Base-by-base conservation (phyloP, 2,888 invertebrate genomes). In the Ptilodon capucinus region DNA sequence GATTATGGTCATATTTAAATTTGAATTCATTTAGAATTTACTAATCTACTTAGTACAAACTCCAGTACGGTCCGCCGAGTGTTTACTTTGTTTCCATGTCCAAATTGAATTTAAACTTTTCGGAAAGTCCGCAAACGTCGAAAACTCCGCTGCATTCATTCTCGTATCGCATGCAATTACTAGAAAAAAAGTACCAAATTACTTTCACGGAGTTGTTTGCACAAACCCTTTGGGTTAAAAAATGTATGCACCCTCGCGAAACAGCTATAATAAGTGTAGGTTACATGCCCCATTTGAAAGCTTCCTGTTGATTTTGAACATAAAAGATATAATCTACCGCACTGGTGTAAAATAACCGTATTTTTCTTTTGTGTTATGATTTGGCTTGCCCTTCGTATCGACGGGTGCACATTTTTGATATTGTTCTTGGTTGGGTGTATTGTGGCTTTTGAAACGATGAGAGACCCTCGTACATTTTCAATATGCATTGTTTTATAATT, bases 321-420 rank as follows among this genome's bases (percentile, higher is more conserved):
- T 87, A 86, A 89, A 86, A 85, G 89, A 89, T 90, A 88, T 88
- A 88, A 90, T 89, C 89, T 90, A 89, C 90, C 90, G 76, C 90
- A 86, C 71, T 87, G 81, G 89, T 87, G 89, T 89, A 89, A 90
- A 91, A 90, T 89, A 89, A 87, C 84, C 82, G 84, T 88, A 86
- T 84, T 83, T 87, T 86, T 86, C 85, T 76, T 86, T 88, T 89
- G 87, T 90, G 79, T 84, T 86, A 84, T 84, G 84, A 84, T 81
- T 76, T 64, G 71, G 73, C 60, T 71, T 77, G 76, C 88, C 87
- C 89, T 80, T 83, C 72, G 61, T 69, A 68, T 59, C 69, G 66
- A 70, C 72, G 78, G 78, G 80, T 72, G 79, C 71, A 67, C 70
- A 76, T 83, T 77, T 76, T 71, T 18, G 69, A 71, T 75, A 69